Evolutionary conservation across 1,140 invertebrate species (phyloP).

Genomic region (Drosophila pseudoananassae): DNA sequence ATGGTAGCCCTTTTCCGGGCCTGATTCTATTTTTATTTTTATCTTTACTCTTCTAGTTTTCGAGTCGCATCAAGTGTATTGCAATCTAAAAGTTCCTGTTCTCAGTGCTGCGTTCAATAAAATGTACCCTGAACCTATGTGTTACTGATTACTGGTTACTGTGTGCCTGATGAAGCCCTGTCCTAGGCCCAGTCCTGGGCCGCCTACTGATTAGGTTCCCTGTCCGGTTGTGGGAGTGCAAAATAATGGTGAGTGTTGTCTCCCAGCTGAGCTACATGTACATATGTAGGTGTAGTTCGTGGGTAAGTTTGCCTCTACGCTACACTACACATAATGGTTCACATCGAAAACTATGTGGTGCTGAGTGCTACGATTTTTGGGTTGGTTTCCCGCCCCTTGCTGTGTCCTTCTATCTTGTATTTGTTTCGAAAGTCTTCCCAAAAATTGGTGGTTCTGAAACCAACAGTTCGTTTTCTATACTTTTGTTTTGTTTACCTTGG

Average conservation of each 20-base stretch:
- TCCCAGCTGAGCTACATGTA: conserved; percentile 28
- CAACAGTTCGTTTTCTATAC: conserved; percentile 54
- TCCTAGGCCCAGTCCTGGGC: background rate
- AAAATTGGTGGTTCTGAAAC: conserved; percentile 82
- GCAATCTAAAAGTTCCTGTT: conserved; percentile 53
- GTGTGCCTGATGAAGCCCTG: conserved; percentile 4
- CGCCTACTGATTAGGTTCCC: conserved; percentile 1
- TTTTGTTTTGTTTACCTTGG: conserved; percentile 26
- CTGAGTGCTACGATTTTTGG: conserved; percentile 29
- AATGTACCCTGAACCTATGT: conserved; percentile 30
- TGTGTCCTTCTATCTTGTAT: conserved; percentile 20
- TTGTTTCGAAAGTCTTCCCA: conserved; percentile 62
- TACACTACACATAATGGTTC: conserved; percentile 46
- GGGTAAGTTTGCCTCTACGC: conserved; percentile 45
- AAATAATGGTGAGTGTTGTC: conserved; percentile 27
- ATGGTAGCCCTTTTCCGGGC: conserved; percentile 7
- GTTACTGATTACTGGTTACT: background rate
- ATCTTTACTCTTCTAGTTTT: background rate
- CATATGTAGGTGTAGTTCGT: conserved; percentile 33
- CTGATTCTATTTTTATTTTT: conserved; percentile 4
- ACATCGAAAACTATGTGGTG: conserved; percentile 47
- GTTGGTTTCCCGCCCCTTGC: conserved; percentile 9
- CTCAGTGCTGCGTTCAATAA: conserved; percentile 66
- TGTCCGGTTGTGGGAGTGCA: conserved; percentile 27
- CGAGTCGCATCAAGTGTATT: conserved; percentile 13